These are phyloP conservation scores for Macrostomum cliftonense DNA, from an alignment of 2,888 invertebrate genomes.

Conservation along the genomic window DNA sequence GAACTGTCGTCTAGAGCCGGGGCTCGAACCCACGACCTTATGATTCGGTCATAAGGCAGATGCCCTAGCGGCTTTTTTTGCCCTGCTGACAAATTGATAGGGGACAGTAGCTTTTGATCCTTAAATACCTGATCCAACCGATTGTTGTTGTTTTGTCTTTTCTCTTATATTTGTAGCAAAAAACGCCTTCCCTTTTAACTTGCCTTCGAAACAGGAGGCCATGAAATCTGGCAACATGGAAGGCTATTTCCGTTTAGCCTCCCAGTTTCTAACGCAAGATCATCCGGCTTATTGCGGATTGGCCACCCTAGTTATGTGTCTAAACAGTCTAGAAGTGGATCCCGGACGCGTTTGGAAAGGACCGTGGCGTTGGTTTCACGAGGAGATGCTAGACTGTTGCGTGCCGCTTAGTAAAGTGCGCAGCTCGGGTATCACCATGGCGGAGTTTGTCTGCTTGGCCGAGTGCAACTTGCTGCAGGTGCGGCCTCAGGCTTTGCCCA, in stretches of 20 bases:
- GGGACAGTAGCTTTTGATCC: too few species aligned
- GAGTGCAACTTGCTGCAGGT: constrained; percentile 7
- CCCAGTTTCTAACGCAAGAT: constrained; percentile 36
- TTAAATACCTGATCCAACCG: too few species aligned
- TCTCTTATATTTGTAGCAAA: too few species aligned
- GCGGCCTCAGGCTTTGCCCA: not conserved
- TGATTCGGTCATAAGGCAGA: too few species aligned
- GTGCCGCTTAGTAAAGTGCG: constrained; percentile 14
- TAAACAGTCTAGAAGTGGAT: constrained; percentile 35
- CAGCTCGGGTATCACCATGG: constrained; percentile 3
- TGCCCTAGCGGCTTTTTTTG: too few species aligned
- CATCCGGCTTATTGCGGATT: constrained; percentile 38
- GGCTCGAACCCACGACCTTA: too few species aligned
- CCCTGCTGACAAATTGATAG: too few species aligned
- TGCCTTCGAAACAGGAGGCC: constrained; percentile 16
- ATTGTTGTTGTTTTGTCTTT: too few species aligned
- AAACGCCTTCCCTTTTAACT: too few species aligned
- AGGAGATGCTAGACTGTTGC: constrained; percentile 38
- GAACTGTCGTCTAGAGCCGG: too few species aligned
- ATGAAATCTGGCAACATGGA: constrained; percentile 26
- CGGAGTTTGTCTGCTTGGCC: constrained; percentile 4
- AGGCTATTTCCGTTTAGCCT: constrained; percentile 33
- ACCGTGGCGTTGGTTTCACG: constrained; percentile 39
- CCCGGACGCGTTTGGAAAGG: constrained; percentile 31
- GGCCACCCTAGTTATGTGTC: constrained; percentile 33